Evolutionary conservation across 1,140 invertebrate species (phyloP), one percentile per base, ranked within the genome.

Genomic region (Camponotus vicinus): DNA sequence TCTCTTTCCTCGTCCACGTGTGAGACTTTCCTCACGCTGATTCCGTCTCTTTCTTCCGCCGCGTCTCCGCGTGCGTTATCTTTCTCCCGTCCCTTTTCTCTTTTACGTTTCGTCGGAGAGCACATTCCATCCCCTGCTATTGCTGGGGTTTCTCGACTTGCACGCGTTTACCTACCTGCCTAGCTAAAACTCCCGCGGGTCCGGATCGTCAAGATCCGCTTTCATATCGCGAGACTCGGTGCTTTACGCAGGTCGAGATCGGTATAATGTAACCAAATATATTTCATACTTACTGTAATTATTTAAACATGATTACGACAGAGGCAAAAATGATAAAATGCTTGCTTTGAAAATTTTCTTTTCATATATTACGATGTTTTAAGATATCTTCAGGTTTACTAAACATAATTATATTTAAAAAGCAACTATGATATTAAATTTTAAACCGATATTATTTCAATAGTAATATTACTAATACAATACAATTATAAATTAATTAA

Each of bases 71-170:
- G 76, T 78, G 42, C 64, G 78, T 80, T 79, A 79, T 86, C 69
- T 80, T 86, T 70, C 85, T 63, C 57, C 64, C 45, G 18, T 37
- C 59, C 34, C 67, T 82, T 71, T 67, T 86, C 79, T 86, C 78
- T 86, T 86, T 75, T 69, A 66, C 71, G 49, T 83, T 86, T 83
- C 87, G 84, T 84, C 77, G 87, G 86, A 86, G 76, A 88, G 86
- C 77, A 88, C 89, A 90, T 90, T 90, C 89, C 89, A 86, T 27
- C 86, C 77, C 49, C 75, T 59, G 49, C 57, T 85, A 42, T 64
- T 61, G n/a, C 63, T 34, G 71, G 69, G 78, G 27, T 86, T 89
- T 75, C 80, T 88, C 78, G 64, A 73, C 78, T 82, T 79, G 61
- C 82, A 40, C 59, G 76, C 85, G 86, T 91, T 87, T 87, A 87